Evolutionary conservation across 2,888 invertebrate genomes (phyloP), one percentile per base, ranked within the genome.

Genomic region (Phrixothrix hirtus): DNA sequence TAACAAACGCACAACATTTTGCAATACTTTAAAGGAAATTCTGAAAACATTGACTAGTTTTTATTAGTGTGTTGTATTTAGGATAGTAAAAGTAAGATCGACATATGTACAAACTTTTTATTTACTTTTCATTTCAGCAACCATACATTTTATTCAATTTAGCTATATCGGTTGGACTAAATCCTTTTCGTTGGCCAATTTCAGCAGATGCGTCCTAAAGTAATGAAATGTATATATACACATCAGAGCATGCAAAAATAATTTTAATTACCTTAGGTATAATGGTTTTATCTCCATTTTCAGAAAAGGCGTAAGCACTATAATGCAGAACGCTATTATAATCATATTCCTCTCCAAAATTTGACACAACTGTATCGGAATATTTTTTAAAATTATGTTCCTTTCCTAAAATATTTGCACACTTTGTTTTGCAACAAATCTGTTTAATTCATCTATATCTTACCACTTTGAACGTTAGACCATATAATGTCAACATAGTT

Each of bases 321-420:
- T 89, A 89, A 65, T 89, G 89, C 86, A 89, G 86, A 1, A 89
- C 81, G 64, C 87, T 87, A 5, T 75, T 77, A 60, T 87, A 89
- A 71, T 89, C 88, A 62, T 89, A 89, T 1, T 77, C 72, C 26
- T 85, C 80, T 1, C 83, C 84, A 62, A 83, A 87, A 64, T 86
- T 84, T 0, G 83, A 82, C 3, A 87, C 81, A 1, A 80, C 79
- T 6, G 80, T 78, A n/a, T 79, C 79, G 3, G 79, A 81, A 64
- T 87, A 86, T 65, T 87, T 88, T 30, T 81, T 81, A 64, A 88
- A 85, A 67, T 85, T 85, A 63, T 81, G 77, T 62, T 82, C 81
- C 9, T 71, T 75, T 7, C 80, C 83, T 82, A 5, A 2, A 37
- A 27, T n/a, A n/a, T n/a, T n/a, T n/a, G n/a, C n/a, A n/a, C n/a